Percentiles rank a stretch among this genome's conserved stretches.
Conservation (phyloP, 2,797 vertebrate species). For the Molossus alvarezi region DNA sequence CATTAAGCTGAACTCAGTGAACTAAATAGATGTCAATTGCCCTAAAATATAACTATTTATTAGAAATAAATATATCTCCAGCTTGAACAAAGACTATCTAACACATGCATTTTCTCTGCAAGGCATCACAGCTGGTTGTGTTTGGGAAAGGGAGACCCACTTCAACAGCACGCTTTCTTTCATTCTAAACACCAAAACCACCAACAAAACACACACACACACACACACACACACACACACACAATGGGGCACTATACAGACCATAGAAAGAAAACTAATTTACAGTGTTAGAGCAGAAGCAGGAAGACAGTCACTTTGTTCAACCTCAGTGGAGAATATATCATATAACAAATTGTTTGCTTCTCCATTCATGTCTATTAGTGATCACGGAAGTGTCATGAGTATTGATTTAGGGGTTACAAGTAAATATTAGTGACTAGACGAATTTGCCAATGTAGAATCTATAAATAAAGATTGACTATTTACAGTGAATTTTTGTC, state of each 20-base stretch:
- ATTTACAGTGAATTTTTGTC: conserved; percentile 1
- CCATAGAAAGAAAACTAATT: background rate
- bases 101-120: background rate
- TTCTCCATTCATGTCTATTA: background rate
- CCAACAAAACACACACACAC: background rate
- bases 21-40: background rate
- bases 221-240: background rate
- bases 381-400: background rate
- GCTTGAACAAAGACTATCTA: background rate
- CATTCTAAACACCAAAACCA: conserved; percentile 6
- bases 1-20: conserved; percentile 45
- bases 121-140: background rate
- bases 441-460: conserved; percentile 14
- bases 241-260: background rate
- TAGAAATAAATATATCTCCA: background rate
- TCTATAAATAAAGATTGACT: background rate
- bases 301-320: background rate
- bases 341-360: background rate
- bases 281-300: background rate
- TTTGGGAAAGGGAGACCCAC: background rate
- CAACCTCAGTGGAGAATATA: background rate
- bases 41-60: background rate
- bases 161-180: background rate
- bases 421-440: background rate
- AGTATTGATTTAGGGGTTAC: background rate